Evolutionary conservation across 2,888 invertebrate species (phyloP).

Genomic region (Apotomis capreana): DNA sequence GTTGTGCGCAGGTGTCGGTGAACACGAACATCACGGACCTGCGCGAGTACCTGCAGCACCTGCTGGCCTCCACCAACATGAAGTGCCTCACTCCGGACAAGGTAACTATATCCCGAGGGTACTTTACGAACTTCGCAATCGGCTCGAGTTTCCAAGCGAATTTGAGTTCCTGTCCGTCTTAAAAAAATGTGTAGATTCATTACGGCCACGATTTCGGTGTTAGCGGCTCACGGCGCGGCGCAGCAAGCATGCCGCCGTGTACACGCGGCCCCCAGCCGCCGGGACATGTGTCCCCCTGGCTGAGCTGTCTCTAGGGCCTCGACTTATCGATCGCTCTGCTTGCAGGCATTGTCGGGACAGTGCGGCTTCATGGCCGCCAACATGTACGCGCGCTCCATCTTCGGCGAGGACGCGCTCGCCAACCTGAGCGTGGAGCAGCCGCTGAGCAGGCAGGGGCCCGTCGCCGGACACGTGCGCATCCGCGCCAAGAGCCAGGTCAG

Average conservation of each 20-base stretch:
- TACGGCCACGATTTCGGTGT: no score
- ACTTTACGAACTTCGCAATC: no score
- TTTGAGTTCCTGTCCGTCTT: no score
- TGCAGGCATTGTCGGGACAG: conserved; percentile 94
- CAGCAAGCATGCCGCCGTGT: no score
- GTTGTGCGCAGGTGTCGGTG: conserved; percentile 86
- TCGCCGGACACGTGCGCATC: conserved; percentile 98
- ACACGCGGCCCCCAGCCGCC: no score
- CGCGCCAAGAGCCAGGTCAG: conserved; percentile 98
- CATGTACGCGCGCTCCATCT: conserved; percentile 98
- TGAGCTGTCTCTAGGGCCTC: no score
- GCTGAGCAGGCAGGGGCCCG: conserved; percentile 92
- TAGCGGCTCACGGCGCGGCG: no score
- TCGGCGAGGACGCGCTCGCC: conserved; percentile 99
- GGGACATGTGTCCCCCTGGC: not conserved
- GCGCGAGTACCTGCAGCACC: conserved; percentile 95
- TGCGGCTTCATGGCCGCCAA: conserved; percentile 99
- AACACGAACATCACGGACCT: conserved; percentile 97
- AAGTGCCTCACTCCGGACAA: conserved; percentile 99
- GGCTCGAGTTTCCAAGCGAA: no score
- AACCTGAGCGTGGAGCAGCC: conserved; percentile 99
- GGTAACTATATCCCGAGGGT: conserved; percentile 62
- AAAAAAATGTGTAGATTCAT: no score
- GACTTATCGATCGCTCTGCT: conserved; percentile 3
- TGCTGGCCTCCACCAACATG: conserved; percentile 98